phyloP scores from a whole-genome alignment of 2,888 invertebrate genomes.

The Erebia aethiops region DNA sequence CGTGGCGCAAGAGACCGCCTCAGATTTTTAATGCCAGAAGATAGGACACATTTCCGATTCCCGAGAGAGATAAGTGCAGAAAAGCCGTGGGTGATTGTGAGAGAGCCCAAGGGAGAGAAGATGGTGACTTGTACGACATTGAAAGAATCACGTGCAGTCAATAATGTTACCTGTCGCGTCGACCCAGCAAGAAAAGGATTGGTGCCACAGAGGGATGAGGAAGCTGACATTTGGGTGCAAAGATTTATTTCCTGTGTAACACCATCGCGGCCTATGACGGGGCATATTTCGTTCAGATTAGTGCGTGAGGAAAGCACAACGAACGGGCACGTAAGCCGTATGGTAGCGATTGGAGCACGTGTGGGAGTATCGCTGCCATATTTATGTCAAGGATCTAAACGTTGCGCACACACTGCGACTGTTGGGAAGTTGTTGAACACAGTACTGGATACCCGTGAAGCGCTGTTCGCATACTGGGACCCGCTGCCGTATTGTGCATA shows the following conservation, averaged over 20 bases:
- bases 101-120: constrained; percentile 89
- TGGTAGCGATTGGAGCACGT: constrained; percentile 84
- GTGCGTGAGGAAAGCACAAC: constrained; percentile 83
- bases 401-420: constrained; percentile 85
- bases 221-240: constrained; percentile 88
- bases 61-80: constrained; percentile 88
- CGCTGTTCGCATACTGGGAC: constrained; percentile 92
- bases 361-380: constrained; percentile 92
- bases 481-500: constrained; percentile 93
- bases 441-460: constrained; percentile 90
- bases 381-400: constrained; percentile 87
- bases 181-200: constrained; percentile 86
- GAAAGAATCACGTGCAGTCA: constrained; percentile 89
- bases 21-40: constrained; percentile 87
- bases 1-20: constrained; percentile 88
- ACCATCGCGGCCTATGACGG: constrained; percentile 86
- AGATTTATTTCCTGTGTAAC: constrained; percentile 86
- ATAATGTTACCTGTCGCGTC: constrained; percentile 91
- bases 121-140: constrained; percentile 92
- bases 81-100: constrained; percentile 90
- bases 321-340: constrained; percentile 66
- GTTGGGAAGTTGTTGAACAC: constrained; percentile 85
- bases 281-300: constrained; percentile 90
- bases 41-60: constrained; percentile 85
- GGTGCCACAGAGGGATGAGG: constrained; percentile 86